Conservation (phyloP, 2,797 vertebrate species). For the Pelodytes ibericus region DNA sequence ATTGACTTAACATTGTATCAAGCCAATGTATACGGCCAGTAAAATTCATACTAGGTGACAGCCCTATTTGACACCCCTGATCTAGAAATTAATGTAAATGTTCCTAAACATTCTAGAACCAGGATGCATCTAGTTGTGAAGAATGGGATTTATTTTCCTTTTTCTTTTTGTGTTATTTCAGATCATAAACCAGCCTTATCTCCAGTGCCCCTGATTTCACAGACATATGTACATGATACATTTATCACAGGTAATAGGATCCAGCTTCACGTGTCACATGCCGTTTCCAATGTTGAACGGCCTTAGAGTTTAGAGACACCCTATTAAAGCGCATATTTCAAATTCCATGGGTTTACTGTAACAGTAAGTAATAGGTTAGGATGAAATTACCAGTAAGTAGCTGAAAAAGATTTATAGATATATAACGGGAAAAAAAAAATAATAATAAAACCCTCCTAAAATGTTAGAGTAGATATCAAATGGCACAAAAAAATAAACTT, state of each 20-base stretch:
- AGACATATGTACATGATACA: not conserved
- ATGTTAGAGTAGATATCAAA: not conserved
- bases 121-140: not conserved
- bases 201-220: not conserved
- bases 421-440: too few relatives aligned
- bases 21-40: too few relatives aligned
- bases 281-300: not conserved
- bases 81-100: too few relatives aligned
- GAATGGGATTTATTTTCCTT: too few relatives aligned
- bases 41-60: not conserved
- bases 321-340: conserved; percentile 66
- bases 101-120: not conserved
- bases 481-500: conserved; percentile 17
- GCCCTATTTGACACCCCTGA: too few relatives aligned
- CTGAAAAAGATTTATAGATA: conserved; percentile 55
- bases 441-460: not conserved
- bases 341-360: conserved; percentile 68
- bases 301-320: conserved; percentile 10
- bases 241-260: not conserved
- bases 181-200: not conserved
- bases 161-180: not conserved
- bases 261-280: not conserved
- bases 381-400: conserved; percentile 70
- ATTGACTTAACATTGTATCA: too few relatives aligned
- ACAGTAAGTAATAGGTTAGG: conserved; percentile 67